Percentiles rank a stretch among this genome's conserved stretches.
Conservation (phyloP, 2,113 vertebrate genomes). For the Panthera tigris region DNA sequence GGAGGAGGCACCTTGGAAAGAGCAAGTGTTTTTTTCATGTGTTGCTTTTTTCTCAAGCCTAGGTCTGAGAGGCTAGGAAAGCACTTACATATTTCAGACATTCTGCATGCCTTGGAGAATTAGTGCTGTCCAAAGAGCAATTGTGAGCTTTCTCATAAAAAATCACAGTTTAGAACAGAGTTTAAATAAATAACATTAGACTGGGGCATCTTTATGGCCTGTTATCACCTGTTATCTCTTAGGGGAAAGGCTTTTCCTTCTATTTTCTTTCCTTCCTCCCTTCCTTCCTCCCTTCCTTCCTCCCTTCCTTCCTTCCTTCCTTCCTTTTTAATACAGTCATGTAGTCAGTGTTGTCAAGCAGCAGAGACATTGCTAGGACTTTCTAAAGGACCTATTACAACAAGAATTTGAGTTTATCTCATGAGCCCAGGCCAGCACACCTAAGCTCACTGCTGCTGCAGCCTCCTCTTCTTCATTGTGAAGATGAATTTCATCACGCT, state of each 20-base stretch:
- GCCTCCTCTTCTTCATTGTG: background rate
- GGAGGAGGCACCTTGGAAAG: background rate
- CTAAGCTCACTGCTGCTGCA: background rate
- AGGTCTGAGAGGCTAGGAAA: background rate
- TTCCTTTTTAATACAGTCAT: background rate
- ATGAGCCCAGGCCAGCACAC: background rate
- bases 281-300: accelerated
- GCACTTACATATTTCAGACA: background rate
- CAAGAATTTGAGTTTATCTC: background rate
- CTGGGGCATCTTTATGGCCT: background rate
- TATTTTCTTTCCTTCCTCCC: too few relatives aligned
- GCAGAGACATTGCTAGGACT: background rate
- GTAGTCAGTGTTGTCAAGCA: background rate
- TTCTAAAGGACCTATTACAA: background rate
- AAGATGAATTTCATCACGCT: slow-evolving; percentile 33
- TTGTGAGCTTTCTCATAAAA: background rate
- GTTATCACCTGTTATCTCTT: background rate
- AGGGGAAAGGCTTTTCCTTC: background rate
- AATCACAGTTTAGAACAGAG: background rate
- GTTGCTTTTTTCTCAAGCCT: background rate
- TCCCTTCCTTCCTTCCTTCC: background rate
- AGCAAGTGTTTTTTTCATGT: background rate
- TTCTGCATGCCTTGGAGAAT: background rate
- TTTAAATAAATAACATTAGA: background rate
- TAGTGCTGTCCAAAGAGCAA: background rate